phyloP scores from a whole-genome alignment of 2,113 vertebrate genomes.

The Mesocricetus auratus region DNA sequence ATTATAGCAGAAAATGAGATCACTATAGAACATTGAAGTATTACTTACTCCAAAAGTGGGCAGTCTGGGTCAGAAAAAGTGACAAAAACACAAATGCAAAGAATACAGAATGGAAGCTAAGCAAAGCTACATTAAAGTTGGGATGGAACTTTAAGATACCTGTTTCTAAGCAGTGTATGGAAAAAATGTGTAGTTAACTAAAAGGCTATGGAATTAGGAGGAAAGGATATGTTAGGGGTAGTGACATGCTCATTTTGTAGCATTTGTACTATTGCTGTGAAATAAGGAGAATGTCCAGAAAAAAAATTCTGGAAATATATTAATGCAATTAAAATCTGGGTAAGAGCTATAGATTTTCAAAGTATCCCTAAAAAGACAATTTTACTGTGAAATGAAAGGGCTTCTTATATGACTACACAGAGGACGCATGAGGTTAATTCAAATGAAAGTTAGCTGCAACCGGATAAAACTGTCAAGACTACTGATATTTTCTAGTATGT shows the following conservation, averaged over 20 bases:
- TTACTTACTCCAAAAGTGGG: not conserved
- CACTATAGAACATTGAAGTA: not conserved
- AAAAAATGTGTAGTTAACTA: not conserved
- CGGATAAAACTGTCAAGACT: not conserved
- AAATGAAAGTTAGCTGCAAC: not conserved
- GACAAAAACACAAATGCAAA: not conserved
- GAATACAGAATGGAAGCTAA: not conserved
- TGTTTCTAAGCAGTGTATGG: not conserved
- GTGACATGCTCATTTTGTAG: not conserved
- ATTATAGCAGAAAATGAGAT: not conserved
- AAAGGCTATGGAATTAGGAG: not conserved
- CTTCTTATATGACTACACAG: not conserved
- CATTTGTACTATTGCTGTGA: not conserved
- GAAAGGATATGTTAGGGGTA: accelerated
- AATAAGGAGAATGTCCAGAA: conserved; percentile 20
- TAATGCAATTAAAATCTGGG: not conserved
- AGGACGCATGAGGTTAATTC: not conserved
- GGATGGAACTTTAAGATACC: not conserved
- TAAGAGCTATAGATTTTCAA: not conserved
- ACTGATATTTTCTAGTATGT: not conserved
- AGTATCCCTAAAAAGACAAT: not conserved
- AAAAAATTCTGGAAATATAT: not conserved
- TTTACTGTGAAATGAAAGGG: not conserved
- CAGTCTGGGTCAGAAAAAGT: not conserved
- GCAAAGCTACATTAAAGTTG: not conserved